phyloP scores from a whole-genome alignment of 2,888 invertebrate species.

The Caenorhabditis imperialis region DNA sequence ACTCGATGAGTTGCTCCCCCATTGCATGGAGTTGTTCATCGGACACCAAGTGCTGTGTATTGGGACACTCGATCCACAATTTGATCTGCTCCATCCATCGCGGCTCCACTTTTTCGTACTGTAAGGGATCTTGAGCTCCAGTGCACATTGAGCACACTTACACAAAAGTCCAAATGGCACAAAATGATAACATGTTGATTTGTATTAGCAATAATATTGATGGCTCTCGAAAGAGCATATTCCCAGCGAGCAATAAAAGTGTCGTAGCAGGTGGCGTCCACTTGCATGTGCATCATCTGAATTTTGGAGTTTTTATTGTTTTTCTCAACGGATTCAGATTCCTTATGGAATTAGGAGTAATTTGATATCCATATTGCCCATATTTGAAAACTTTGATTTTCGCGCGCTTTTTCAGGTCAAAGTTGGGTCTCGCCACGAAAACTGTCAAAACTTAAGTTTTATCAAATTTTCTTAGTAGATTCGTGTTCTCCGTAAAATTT shows the following conservation, averaged over 20 bases:
- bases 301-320: too few species aligned
- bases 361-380: too few species aligned
- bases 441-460: background rate
- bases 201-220: constrained; percentile 55
- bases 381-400: too few species aligned
- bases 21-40: constrained; percentile 61
- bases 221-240: constrained; percentile 52
- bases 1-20: constrained; percentile 70
- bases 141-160: constrained; percentile 9
- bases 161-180: constrained; percentile 67
- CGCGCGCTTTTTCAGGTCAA: background rate
- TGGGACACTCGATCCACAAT: constrained; percentile 68
- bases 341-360: too few species aligned
- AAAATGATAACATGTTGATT: constrained; percentile 69
- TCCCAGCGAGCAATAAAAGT: constrained; percentile 54
- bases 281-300: constrained; percentile 56
- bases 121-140: too few species aligned
- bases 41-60: constrained; percentile 49
- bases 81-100: constrained; percentile 68
- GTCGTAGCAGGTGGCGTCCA: constrained; percentile 52
- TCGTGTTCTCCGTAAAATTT: too few species aligned
- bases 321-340: too few species aligned
- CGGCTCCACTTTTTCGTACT: constrained; percentile 65
- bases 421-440: too few species aligned
- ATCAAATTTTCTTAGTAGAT: too few species aligned